Evolutionary conservation across 2,888 invertebrate genomes (phyloP).

Genomic region (Acronicta alni): DNA sequence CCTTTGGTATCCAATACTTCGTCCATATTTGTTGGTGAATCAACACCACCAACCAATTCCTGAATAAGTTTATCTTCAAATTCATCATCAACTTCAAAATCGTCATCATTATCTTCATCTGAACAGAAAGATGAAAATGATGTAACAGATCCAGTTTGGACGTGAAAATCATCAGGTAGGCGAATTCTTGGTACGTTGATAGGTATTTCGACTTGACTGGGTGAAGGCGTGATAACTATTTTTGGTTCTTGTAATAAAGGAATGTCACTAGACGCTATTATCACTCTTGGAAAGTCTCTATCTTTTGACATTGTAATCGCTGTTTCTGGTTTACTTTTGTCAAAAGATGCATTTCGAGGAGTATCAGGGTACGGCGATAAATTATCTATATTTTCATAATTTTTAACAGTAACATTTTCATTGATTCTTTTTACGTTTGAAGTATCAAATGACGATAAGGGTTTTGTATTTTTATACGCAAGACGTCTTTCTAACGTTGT

Average conservation of each 20-base stretch:
- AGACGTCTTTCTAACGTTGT: constrained; percentile 91
- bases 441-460: constrained; percentile 78
- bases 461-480: constrained; percentile 80
- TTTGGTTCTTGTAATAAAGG: constrained; percentile 88
- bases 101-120: constrained; percentile 76
- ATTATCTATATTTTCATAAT: constrained; percentile 81
- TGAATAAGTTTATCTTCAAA: constrained; percentile 82
- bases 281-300: constrained; percentile 83
- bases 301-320: constrained; percentile 60
- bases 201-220: constrained; percentile 74
- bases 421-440: constrained; percentile 66
- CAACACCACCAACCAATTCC: constrained; percentile 83
- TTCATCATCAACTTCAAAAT: constrained; percentile 72
- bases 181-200: constrained; percentile 86
- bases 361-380: constrained; percentile 63
- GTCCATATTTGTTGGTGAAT: constrained; percentile 78
- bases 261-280: constrained; percentile 85
- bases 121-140: constrained; percentile 82
- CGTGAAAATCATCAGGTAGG: constrained; percentile 84
- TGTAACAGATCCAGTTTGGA: constrained; percentile 72
- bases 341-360: constrained; percentile 66
- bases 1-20: constrained; percentile 82
- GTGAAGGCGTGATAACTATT: constrained; percentile 90
- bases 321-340: constrained; percentile 62
- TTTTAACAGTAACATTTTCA: constrained; percentile 61